Conservation (phyloP, 1,140 invertebrate species). For the Pseudoatta argentina region DNA sequence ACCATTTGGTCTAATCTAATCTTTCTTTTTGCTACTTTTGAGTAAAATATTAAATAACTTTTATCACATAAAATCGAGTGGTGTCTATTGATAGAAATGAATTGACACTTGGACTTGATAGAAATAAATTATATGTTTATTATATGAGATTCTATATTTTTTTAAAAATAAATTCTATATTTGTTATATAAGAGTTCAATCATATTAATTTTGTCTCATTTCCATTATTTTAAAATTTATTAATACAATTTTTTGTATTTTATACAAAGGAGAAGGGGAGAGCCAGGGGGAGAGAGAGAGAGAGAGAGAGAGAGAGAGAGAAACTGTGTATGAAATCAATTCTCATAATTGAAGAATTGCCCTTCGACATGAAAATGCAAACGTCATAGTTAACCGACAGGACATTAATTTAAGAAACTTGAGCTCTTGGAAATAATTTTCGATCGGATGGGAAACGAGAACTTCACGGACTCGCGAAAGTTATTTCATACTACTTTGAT, state of each 20-base stretch:
- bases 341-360: constrained; percentile 24
- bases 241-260: background rate
- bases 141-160: background rate
- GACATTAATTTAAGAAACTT: constrained; percentile 49
- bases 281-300: background rate
- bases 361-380: constrained; percentile 32
- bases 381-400: constrained; percentile 6
- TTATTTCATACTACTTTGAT: constrained; percentile 66
- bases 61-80: background rate
- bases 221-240: background rate
- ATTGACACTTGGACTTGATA: background rate
- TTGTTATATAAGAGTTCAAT: background rate
- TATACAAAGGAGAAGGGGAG: background rate
- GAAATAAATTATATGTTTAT: background rate
- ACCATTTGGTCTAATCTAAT: background rate
- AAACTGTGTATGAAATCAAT: background rate
- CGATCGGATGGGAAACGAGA: constrained; percentile 47
- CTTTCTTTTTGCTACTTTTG: background rate
- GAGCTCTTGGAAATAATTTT: constrained; percentile 55
- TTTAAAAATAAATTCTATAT: background rate
- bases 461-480: constrained; percentile 54
- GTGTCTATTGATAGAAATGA: background rate
- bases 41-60: background rate
- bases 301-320: too few species aligned
- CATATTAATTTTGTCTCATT: background rate